These are phyloP conservation scores for Capitulum mitella DNA, from an alignment of 2,888 invertebrate genomes.

Conservation along the genomic window DNA sequence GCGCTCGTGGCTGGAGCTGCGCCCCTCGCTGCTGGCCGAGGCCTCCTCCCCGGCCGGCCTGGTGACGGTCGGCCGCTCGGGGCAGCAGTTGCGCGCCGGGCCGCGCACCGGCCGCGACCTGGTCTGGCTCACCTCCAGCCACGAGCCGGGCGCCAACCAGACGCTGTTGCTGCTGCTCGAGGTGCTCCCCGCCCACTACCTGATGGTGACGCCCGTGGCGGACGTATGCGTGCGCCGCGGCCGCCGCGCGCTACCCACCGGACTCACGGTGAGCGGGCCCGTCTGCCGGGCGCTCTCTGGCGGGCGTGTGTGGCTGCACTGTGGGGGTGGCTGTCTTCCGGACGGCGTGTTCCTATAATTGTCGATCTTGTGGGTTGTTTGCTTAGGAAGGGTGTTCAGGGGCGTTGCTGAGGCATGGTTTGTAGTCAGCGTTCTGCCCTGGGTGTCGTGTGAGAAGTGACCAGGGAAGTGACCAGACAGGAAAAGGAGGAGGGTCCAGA, in stretches of 20 bases:
- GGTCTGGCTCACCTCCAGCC: background rate
- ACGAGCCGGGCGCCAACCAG: background rate
- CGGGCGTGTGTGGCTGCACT: no score
- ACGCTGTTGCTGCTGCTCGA: slow-evolving; percentile 4
- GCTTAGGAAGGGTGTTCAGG: no score
- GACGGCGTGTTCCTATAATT: no score
- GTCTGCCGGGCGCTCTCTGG: no score
- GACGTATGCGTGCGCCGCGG: background rate
- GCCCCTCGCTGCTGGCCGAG: background rate
- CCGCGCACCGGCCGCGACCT: background rate
- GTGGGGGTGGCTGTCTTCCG: no score
- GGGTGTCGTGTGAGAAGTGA: no score
- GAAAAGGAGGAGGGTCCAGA: no score
- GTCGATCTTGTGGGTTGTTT: no score
- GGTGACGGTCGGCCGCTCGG: background rate
- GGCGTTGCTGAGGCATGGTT: no score
- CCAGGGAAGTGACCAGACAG: no score
- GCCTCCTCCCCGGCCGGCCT: background rate
- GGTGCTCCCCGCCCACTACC: slow-evolving; percentile 7
- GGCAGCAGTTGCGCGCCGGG: background rate
- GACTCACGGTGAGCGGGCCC: background rate
- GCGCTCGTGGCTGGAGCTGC: slow-evolving; percentile 1
- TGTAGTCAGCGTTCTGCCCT: no score
- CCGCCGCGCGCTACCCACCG: background rate
- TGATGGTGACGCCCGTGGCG: slow-evolving; percentile 15